These are phyloP conservation scores for Cephalotes varians DNA, from an alignment of 2,888 invertebrate genomes.

Conservation along the genomic window DNA sequence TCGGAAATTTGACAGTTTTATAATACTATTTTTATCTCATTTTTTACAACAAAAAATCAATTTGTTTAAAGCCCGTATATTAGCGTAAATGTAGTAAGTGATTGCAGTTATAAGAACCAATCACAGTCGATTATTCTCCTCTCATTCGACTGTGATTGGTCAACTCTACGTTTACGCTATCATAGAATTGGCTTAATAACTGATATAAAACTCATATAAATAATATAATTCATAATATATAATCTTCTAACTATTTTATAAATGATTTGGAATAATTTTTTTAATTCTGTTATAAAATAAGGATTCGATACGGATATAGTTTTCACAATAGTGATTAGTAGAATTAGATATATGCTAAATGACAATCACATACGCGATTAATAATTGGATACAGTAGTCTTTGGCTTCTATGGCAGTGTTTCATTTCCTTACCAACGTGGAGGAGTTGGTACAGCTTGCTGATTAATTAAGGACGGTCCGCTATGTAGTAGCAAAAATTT, in stretches of 20 bases:
- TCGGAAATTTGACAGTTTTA: neutral
- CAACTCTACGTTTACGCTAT: no score
- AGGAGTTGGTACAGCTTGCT: slow-evolving; percentile 62
- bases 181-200: no score
- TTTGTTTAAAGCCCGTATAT: neutral
- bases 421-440: slow-evolving; percentile 72
- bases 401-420: slow-evolving; percentile 65
- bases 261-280: slow-evolving; percentile 1
- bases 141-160: no score
- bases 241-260: neutral
- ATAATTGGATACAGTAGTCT: slow-evolving; percentile 59
- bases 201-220: neutral
- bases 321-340: slow-evolving; percentile 5
- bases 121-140: no score
- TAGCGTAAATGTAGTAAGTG: no score
- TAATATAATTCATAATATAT: neutral
- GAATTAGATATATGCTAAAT: slow-evolving; percentile 34
- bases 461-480: slow-evolving; percentile 66
- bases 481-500: slow-evolving; percentile 47
- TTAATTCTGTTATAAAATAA: slow-evolving; percentile 12
- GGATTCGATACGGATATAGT: slow-evolving; percentile 19
- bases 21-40: neutral
- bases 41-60: neutral
- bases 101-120: no score
- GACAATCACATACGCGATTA: slow-evolving; percentile 38